These are phyloP conservation scores for Carcinoscorpius rotundicauda DNA, from an alignment of 1,140 invertebrate genomes.

Conservation along the genomic window DNA sequence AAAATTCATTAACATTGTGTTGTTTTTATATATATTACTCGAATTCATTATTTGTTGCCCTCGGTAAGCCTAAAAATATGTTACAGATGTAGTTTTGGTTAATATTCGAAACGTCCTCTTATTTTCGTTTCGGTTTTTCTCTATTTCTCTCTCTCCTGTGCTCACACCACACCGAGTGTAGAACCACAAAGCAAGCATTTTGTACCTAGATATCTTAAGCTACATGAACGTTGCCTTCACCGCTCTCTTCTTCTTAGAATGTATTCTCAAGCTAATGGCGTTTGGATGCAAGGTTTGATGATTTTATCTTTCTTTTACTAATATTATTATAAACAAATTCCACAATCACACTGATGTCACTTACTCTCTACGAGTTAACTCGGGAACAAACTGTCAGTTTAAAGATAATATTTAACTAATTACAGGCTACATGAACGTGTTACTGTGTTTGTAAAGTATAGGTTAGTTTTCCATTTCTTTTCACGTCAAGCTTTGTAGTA, in stretches of 20 bases:
- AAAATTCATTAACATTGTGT: too few species aligned
- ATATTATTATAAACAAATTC: too few species aligned
- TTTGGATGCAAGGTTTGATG: conserved; percentile 81
- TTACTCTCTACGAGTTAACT: too few species aligned
- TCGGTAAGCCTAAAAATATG: conserved; percentile 12
- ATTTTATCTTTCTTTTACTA: not conserved
- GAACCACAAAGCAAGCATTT: conserved; percentile 76
- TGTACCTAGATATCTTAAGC: conserved; percentile 71
- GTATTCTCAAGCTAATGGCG: conserved; percentile 88
- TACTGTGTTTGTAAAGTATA: too few species aligned
- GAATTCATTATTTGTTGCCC: too few species aligned
- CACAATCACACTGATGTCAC: too few species aligned
- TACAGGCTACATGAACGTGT: too few species aligned
- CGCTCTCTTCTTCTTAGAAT: conserved; percentile 89
- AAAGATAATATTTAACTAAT: too few species aligned
- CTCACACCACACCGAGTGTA: conserved; percentile 36
- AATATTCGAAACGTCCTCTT: conserved; percentile 6
- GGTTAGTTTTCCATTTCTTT: too few species aligned
- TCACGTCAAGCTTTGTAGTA: too few species aligned
- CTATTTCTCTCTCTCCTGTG: conserved; percentile 15
- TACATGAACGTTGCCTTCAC: conserved; percentile 91
- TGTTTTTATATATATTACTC: too few species aligned
- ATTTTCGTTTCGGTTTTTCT: conserved; percentile 14
- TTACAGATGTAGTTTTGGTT: conserved; percentile 12
- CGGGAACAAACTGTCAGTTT: too few species aligned